Conservation (phyloP, 2,888 invertebrate species). For the Eupithecia abbreviata region DNA sequence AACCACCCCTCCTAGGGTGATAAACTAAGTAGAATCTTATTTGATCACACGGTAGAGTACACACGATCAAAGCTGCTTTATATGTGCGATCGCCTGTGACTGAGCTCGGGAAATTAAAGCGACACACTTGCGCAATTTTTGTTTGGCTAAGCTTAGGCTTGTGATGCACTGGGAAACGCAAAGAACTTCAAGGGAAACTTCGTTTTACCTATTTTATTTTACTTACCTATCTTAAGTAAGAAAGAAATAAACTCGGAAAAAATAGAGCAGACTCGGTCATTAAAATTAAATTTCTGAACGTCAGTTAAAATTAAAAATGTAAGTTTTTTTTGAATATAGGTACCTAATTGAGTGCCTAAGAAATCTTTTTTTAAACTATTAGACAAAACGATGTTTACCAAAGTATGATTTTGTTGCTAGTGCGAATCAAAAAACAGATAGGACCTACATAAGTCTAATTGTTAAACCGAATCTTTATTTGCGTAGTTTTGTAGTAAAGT, state of each 20-base stretch:
- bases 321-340: neutral
- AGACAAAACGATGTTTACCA: neutral
- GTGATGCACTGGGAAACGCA: neutral
- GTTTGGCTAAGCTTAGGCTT: slow-evolving; percentile 28
- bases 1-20: slow-evolving; percentile 54
- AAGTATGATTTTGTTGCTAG: neutral
- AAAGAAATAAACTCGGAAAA: neutral
- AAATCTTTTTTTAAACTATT: too few relatives aligned
- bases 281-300: too few relatives aligned
- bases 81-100: slow-evolving; percentile 71
- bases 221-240: too few relatives aligned
- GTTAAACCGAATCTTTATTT: slow-evolving; percentile 19
- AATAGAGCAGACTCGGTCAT: neutral
- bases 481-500: slow-evolving; percentile 32
- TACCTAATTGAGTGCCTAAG: neutral
- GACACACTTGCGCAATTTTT: slow-evolving; percentile 68
- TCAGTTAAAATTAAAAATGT: neutral
- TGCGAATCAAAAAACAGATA: neutral
- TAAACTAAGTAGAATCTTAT: slow-evolving; percentile 65
- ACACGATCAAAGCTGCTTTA: slow-evolving; percentile 77
- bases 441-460: neutral
- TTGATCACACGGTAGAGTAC: slow-evolving; percentile 75
- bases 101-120: slow-evolving; percentile 74
- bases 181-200: neutral
- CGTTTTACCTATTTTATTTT: neutral